Percentiles rank a stretch among this genome's conserved stretches.
These are phyloP conservation scores for Lanistes nyassanus DNA, from an alignment of 1,140 invertebrate genomes.

Conservation along the genomic window DNA sequence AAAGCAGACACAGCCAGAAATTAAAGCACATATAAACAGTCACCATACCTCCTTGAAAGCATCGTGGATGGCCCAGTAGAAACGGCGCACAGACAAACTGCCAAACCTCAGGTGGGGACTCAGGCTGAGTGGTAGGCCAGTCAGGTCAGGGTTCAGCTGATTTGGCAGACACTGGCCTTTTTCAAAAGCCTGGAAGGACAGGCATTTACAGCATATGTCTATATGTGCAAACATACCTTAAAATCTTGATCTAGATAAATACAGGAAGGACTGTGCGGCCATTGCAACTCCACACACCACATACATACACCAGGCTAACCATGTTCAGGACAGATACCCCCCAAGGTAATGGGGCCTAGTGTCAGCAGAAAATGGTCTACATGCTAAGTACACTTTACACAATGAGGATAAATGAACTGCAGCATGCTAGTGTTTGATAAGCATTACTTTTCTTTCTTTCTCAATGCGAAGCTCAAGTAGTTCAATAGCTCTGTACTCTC, in stretches of 20 bases:
- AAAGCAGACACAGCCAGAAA: neutral
- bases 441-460: conserved; percentile 52
- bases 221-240: no score
- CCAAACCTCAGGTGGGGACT: conserved; percentile 75
- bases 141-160: conserved; percentile 76
- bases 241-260: no score
- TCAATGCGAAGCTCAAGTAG: conserved; percentile 47
- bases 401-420: no score
- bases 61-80: conserved; percentile 58
- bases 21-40: neutral
- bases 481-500: conserved; percentile 55
- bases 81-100: conserved; percentile 65
- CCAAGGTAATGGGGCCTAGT: no score
- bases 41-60: conserved; percentile 45
- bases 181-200: conserved; percentile 46
- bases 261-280: no score
- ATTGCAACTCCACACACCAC: no score
- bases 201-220: no score
- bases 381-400: no score
- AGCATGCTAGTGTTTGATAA: no score
- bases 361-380: no score
- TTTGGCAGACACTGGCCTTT: conserved; percentile 75
- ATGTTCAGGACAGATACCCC: neutral
- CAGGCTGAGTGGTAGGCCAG: conserved; percentile 76
- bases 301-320: no score